Evolutionary conservation across 2,888 invertebrate genomes (phyloP).

Genomic region (Chromoteleia sp.): DNA sequence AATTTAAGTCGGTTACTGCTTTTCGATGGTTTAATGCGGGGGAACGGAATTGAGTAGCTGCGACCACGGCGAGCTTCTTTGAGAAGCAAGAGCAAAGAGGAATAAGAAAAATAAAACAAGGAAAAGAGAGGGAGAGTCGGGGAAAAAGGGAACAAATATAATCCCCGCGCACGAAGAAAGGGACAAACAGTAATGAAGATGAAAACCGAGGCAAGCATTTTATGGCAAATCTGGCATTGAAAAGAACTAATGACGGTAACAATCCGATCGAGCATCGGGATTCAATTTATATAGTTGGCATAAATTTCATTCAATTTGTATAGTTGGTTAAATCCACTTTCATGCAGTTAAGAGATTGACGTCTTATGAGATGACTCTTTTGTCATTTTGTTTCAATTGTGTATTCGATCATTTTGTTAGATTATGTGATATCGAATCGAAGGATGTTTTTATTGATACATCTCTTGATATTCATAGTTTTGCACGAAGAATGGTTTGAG

Average conservation of each 20-base stretch:
- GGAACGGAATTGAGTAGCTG: conserved; percentile 80
- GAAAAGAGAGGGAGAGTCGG: conserved; percentile 19
- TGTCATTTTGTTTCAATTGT: not conserved
- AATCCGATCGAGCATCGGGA: conserved; percentile 59
- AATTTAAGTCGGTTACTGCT: conserved; percentile 82
- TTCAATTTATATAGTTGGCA: conserved; percentile 59
- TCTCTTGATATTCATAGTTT: no score
- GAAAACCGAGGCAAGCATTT: conserved; percentile 69
- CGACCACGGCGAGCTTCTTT: conserved; percentile 75
- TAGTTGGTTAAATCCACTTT: conserved; percentile 52
- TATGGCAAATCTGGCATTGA: conserved; percentile 70
- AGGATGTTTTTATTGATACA: no score
- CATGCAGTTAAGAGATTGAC: conserved; percentile 4
- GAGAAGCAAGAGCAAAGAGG: conserved; percentile 63
- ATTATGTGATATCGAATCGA: not conserved
- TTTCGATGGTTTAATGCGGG: conserved; percentile 81
- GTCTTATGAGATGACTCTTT: not conserved
- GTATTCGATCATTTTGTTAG: conserved; percentile 2
- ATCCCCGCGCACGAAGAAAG: conserved; percentile 60
- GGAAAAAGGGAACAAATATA: conserved; percentile 62
- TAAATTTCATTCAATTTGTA: conserved; percentile 68
- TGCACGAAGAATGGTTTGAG: no score
- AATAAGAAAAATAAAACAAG: conserved; percentile 61
- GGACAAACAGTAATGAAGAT: conserved; percentile 71
- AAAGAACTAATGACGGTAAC: conserved; percentile 71